Percentiles rank a stretch among this genome's conserved stretches.
These are phyloP conservation scores for Carlito syrichta DNA, from an alignment of 2,113 vertebrate species.

Conservation along the genomic window DNA sequence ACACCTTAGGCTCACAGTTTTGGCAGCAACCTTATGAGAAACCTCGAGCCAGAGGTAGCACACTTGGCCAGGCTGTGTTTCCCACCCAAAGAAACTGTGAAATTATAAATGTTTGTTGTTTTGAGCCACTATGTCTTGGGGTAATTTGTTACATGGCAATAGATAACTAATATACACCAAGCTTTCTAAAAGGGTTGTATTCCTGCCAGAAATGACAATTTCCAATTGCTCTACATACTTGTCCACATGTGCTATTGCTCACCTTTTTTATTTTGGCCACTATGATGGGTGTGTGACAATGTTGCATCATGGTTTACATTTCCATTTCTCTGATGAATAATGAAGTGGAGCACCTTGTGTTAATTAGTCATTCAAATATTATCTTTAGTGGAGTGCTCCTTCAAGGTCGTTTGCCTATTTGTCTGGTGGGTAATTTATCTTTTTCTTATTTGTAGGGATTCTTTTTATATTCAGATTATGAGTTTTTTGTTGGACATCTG, in stretches of 20 bases:
- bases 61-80: neutral
- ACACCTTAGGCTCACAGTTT: neutral
- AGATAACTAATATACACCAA: neutral
- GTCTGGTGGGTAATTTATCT: neutral
- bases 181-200: neutral
- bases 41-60: neutral
- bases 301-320: neutral
- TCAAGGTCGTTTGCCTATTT: neutral
- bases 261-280: neutral
- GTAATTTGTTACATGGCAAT: slow-evolving; percentile 1
- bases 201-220: neutral
- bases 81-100: neutral
- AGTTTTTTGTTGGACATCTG: neutral
- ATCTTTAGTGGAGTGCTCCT: neutral
- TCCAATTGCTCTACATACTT: neutral
- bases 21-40: neutral
- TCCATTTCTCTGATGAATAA: neutral
- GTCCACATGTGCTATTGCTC: neutral
- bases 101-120: neutral
- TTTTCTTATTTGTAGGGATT: neutral
- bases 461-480: neutral
- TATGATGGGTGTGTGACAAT: neutral
- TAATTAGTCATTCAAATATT: neutral
- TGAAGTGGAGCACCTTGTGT: neutral
- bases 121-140: neutral